Conservation (phyloP, 2,113 vertebrate species). For the Oreotrochilus melanogaster region DNA sequence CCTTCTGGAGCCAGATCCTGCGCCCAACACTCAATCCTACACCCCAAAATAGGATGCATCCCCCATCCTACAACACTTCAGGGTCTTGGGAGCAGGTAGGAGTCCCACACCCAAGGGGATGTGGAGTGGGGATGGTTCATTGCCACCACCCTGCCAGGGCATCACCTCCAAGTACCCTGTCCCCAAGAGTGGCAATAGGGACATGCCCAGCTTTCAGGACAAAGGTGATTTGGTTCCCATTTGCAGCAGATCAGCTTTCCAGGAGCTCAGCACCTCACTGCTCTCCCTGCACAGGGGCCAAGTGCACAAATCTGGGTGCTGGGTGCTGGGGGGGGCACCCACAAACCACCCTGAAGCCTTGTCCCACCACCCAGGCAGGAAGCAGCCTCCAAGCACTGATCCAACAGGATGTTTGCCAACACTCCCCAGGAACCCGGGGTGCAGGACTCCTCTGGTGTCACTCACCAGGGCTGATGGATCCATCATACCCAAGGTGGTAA, state of each 20-base stretch:
- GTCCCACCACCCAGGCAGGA: neutral
- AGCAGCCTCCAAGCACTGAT: neutral
- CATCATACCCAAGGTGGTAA: fast-evolving
- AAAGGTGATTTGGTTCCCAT: fast-evolving
- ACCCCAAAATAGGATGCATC: fast-evolving
- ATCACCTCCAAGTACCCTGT: neutral
- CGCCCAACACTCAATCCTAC: neutral
- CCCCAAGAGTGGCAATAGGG: neutral
- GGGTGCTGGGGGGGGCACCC: neutral
- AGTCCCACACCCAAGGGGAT: fast-evolving
- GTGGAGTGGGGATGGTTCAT: too few species aligned
- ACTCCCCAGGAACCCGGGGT: neutral
- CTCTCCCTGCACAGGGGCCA: too few species aligned
- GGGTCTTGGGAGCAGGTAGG: neutral
- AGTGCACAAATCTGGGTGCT: neutral
- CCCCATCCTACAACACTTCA: neutral
- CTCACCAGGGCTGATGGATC: fast-evolving
- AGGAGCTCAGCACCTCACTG: neutral
- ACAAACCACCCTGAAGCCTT: neutral
- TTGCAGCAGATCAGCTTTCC: neutral
- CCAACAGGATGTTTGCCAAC: neutral
- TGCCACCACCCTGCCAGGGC: neutral
- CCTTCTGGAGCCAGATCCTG: neutral
- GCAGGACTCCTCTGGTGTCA: neutral
- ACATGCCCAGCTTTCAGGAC: neutral